phyloP scores from a whole-genome alignment of 2,888 invertebrate species.

The Drosophila yooni region DNA sequence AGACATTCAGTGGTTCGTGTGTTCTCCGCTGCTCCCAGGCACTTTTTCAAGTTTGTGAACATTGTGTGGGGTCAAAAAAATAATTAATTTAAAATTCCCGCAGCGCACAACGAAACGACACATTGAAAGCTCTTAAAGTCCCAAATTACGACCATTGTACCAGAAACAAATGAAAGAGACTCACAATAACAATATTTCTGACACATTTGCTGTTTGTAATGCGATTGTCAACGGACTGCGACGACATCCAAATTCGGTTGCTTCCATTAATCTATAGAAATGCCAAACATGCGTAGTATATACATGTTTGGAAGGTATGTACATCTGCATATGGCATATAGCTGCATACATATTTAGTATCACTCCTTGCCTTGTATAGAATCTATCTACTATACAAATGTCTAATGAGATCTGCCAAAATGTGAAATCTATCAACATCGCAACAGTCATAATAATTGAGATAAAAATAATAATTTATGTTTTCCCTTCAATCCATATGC shows the following conservation, averaged over 20 bases:
- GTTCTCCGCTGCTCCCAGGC: constrained; percentile 30
- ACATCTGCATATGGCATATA: not conserved
- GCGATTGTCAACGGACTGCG: constrained; percentile 68
- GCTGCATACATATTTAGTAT: not conserved
- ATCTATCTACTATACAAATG: not conserved
- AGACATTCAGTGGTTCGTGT: constrained; percentile 33
- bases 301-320: not conserved
- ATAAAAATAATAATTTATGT: not conserved
- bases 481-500: not conserved
- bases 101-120: constrained; percentile 75
- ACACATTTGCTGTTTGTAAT: constrained; percentile 76
- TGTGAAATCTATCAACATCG: not conserved
- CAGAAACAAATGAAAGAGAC: constrained; percentile 70
- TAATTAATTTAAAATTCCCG: constrained; percentile 79
- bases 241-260: constrained; percentile 65
- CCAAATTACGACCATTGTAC: constrained; percentile 80
- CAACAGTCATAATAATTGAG: not conserved
- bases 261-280: constrained; percentile 49
- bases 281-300: constrained; percentile 44
- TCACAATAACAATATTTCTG: constrained; percentile 73
- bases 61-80: constrained; percentile 80
- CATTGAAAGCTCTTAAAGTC: constrained; percentile 80
- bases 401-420: not conserved
- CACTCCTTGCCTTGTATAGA: not conserved
- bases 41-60: constrained; percentile 35